Conservation (phyloP, 2,888 invertebrate species). For the Ischnura elegans region DNA sequence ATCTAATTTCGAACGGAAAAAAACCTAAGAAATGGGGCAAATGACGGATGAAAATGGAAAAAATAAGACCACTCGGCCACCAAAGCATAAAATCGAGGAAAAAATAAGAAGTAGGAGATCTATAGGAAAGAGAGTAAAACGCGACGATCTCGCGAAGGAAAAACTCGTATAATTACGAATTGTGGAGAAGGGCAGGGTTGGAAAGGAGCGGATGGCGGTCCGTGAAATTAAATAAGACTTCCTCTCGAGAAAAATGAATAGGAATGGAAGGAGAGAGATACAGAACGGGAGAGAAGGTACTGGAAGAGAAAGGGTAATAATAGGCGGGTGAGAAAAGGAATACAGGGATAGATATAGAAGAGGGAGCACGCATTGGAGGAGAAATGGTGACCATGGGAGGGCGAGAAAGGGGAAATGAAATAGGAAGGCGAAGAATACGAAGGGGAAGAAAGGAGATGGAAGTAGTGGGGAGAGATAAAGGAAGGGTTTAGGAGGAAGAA, state of each 20-base stretch:
- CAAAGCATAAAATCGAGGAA: constrained; percentile 5
- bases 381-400: background rate
- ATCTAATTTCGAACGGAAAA: background rate
- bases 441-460: background rate
- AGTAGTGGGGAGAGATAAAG: background rate
- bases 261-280: background rate
- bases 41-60: background rate
- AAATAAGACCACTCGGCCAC: background rate
- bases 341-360: no score
- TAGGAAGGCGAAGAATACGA: background rate
- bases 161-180: constrained; percentile 17
- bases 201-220: background rate
- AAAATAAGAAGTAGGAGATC: background rate
- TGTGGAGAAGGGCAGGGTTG: background rate
- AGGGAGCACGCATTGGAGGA: background rate
- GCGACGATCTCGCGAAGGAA: background rate
- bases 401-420: background rate
- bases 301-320: background rate
- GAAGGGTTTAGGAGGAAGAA: background rate
- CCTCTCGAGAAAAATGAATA: constrained; percentile 28
- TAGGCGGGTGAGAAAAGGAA: no score
- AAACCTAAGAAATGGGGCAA: background rate
- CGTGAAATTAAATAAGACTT: constrained; percentile 58
- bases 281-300: no score
- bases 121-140: background rate